Evolutionary conservation across 2,797 vertebrate genomes (phyloP), one percentile per base, ranked within the genome.

Genomic region (Neosilurus hyrtlii): DNA sequence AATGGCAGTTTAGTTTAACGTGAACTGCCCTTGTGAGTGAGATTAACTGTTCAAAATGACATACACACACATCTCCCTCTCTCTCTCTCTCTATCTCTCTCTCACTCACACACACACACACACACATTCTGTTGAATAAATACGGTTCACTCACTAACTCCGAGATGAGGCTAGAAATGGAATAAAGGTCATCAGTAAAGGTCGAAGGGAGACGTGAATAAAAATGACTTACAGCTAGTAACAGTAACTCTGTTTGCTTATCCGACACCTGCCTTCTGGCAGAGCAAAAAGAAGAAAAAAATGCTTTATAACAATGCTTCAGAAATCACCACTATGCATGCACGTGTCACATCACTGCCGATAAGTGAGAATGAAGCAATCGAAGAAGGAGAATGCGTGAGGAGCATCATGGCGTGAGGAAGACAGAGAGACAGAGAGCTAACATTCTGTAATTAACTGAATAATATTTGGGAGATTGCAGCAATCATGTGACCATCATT

Each of bases 151-250:
- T 67, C 20, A 1, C 59, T 43, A 61, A 79, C 67, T 65, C 49
- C 2, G 63, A 82, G 84, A 85, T 79, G 73, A 73, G 61, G 51
- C 59, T 51, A 63, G 49, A 65, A 82, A 74, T 72, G 54, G 67
- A 82, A 85, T 65, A 75, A 86, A 83, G 84, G 81, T 82, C 84
- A 67, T 16, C 15, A 22, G 56, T 51, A 83, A 85, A 85, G 84
- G 81, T 74, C 77, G 65, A 9, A n/a, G 59, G 49, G 22, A 80
- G 82, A 57, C 61, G 52, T 65, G 78, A 67, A 79, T 74, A 67
- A 80, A 77, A 80, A 81, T 73, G 80, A 71, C 59, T 73, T 57
- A 35, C 6, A 65, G 73, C 80, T 81, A 81, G 82, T 77, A 85
- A 67, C 73, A 49, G 66, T n/a, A 71, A 37, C 43, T 82, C 70